Conservation (phyloP, 2,888 invertebrate genomes). For the Liodrosophila aerea region DNA sequence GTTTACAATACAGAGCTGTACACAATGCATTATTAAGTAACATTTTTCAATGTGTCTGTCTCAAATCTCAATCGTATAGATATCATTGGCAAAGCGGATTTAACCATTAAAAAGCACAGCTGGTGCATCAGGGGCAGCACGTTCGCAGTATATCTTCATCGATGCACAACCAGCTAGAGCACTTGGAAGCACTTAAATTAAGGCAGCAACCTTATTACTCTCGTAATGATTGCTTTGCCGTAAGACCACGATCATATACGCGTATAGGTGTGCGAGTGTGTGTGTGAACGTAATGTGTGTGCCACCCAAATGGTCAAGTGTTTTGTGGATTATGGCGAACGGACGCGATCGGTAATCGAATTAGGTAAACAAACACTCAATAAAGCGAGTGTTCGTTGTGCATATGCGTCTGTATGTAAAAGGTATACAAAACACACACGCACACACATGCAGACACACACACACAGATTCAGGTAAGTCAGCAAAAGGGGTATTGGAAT, state of each 20-base stretch:
- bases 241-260: slow-evolving; percentile 16
- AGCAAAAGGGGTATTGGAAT: slow-evolving; percentile 32
- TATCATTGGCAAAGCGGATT: slow-evolving; percentile 5
- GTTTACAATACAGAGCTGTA: too few relatives aligned
- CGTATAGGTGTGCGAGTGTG: slow-evolving; percentile 6
- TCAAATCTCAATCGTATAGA: background rate
- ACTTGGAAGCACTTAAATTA: slow-evolving; percentile 49
- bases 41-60: too few relatives aligned
- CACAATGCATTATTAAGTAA: too few relatives aligned
- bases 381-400: slow-evolving; percentile 74
- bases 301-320: slow-evolving; percentile 78
- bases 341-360: slow-evolving; percentile 77
- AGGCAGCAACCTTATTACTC: slow-evolving; percentile 59
- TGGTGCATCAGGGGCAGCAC: slow-evolving; percentile 10
- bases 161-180: slow-evolving; percentile 20
- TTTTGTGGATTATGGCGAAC: slow-evolving; percentile 72
- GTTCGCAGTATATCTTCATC: slow-evolving; percentile 14
- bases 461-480: slow-evolving; percentile 36
- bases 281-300: slow-evolving; percentile 18
- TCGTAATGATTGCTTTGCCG: slow-evolving; percentile 41
- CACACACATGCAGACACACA: slow-evolving; percentile 15
- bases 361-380: slow-evolving; percentile 77
- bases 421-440: slow-evolving; percentile 1
- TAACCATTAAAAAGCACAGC: slow-evolving; percentile 26
- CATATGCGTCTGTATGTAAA: slow-evolving; percentile 37